These are phyloP conservation scores for Clarias laeviceps DNA, from an alignment of 2,797 vertebrate genomes.

Conservation along the genomic window DNA sequence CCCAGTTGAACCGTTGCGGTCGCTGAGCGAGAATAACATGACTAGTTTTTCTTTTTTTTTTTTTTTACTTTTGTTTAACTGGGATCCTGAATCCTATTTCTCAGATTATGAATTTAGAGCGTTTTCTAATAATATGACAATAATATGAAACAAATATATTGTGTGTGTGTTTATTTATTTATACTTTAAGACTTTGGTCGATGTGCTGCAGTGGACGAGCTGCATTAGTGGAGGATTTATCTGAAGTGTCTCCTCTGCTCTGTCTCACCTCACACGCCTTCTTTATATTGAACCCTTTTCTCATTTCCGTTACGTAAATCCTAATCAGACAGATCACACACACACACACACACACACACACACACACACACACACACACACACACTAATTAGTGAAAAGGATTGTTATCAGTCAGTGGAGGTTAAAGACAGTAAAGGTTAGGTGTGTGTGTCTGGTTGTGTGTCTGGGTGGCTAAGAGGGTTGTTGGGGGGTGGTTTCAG, in stretches of 20 bases:
- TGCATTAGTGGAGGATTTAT: background rate
- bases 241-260: background rate
- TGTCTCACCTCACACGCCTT: background rate
- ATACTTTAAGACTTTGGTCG: too few relatives aligned
- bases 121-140: too few relatives aligned
- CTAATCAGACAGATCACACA: background rate
- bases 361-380: background rate
- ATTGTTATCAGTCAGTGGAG: background rate
- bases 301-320: background rate
- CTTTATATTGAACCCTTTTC: background rate
- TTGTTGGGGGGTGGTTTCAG: too few relatives aligned
- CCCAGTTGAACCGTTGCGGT: slow-evolving; percentile 25
- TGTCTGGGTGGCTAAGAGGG: background rate
- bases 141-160: too few relatives aligned
- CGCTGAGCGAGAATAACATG: background rate
- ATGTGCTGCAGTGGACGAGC: background rate
- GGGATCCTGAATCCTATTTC: too few relatives aligned
- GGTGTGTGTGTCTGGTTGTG: background rate
- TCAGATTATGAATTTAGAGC: too few relatives aligned
- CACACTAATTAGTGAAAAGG: background rate
- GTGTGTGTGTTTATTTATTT: too few relatives aligned
- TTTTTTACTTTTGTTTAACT: too few relatives aligned
- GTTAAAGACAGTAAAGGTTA: background rate
- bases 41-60: background rate
- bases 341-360: background rate